phyloP scores from a whole-genome alignment of 2,113 vertebrate genomes.

The Silurus glanis region DNA sequence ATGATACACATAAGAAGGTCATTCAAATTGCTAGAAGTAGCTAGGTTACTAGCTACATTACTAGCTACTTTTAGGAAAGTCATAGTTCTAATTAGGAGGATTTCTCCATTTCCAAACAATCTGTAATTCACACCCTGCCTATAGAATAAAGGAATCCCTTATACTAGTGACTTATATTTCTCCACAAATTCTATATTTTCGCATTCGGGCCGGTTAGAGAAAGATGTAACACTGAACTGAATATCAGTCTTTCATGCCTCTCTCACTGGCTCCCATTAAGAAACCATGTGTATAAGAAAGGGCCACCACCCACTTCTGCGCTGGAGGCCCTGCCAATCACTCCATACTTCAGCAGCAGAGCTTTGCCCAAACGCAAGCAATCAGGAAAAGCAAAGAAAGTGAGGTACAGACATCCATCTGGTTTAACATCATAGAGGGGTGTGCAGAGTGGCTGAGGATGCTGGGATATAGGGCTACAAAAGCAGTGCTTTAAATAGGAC shows the following conservation, averaged over 20 bases:
- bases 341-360: conserved; percentile 53
- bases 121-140: background rate
- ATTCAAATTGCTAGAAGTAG: background rate
- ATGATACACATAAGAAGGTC: background rate
- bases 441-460: conserved; percentile 54
- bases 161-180: background rate
- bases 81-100: background rate
- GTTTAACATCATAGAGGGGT: conserved; percentile 32
- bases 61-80: too few relatives aligned
- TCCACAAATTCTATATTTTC: background rate
- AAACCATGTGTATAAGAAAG: conserved; percentile 56
- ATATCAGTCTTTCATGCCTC: conserved; percentile 40
- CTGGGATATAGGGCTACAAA: conserved; percentile 53
- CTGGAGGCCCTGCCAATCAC: conserved; percentile 58
- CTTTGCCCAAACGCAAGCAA: conserved; percentile 52
- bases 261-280: conserved; percentile 54
- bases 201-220: background rate
- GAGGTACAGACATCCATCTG: conserved; percentile 50
- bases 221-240: background rate
- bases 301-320: conserved; percentile 53
- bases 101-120: background rate
- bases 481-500: background rate
- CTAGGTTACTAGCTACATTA: background rate
- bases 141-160: background rate
- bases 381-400: conserved; percentile 52